Evolutionary conservation across 2,797 vertebrate genomes (phyloP).

Genomic region (Hozukius guyotensis): DNA sequence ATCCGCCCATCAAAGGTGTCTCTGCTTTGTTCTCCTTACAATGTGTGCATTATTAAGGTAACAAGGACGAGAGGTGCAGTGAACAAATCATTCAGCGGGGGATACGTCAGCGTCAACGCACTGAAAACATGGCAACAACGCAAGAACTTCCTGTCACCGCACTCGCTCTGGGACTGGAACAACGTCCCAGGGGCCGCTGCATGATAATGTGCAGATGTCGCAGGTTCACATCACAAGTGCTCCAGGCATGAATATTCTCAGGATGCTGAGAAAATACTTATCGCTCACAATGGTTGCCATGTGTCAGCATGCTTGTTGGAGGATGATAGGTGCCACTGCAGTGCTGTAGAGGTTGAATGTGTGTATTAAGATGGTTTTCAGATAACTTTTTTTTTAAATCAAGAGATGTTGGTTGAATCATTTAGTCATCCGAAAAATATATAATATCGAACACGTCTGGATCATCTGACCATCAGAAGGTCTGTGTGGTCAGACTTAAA

Average conservation of each 20-base stretch:
- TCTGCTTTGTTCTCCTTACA: neutral
- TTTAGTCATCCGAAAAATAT: neutral
- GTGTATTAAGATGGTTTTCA: neutral
- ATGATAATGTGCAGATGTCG: constrained; percentile 34
- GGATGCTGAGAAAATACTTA: neutral
- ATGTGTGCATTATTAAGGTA: neutral
- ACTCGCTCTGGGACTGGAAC: constrained; percentile 3
- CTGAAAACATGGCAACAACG: neutral
- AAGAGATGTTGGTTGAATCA: neutral
- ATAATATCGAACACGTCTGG: neutral
- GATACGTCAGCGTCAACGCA: neutral
- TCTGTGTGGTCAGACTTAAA: neutral
- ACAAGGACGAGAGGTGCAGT: neutral
- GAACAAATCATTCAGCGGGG: neutral
- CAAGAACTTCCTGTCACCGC: constrained; percentile 18
- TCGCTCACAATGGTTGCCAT: constrained; percentile 6
- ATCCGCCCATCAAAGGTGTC: neutral
- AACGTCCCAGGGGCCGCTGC: constrained; percentile 1
- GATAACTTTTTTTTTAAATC: too few relatives aligned
- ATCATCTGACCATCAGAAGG: neutral
- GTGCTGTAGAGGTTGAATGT: neutral
- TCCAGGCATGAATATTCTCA: constrained; percentile 23
- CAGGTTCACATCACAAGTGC: constrained; percentile 27
- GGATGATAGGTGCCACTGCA: neutral
- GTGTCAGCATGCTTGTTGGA: constrained; percentile 4